phyloP scores from a whole-genome alignment of 92 coral and sea anemone genomes.

The Paragorgia papillata region DNA sequence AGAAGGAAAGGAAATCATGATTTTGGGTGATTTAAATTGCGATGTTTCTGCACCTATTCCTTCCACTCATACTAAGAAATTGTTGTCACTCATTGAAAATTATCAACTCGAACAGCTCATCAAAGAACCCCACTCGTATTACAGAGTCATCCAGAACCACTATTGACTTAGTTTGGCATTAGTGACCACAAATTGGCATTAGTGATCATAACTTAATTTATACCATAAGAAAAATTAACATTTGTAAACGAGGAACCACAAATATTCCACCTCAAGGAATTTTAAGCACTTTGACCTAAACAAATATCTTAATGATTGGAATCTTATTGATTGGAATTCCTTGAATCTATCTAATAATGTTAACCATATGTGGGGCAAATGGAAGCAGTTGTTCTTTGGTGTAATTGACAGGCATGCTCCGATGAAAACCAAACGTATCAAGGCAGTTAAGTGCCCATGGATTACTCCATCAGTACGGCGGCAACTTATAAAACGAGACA shows the following conservation, averaged over 20 bases:
- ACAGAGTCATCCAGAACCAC: too few species aligned
- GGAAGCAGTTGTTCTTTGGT: conserved; percentile 37
- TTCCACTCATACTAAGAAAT: conserved; percentile 16
- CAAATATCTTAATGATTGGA: background rate
- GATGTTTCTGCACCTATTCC: background rate
- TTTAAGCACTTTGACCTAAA: background rate
- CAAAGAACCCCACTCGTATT: too few species aligned
- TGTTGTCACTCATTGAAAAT: background rate
- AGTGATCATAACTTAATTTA: background rate
- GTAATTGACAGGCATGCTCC: conserved; percentile 41
- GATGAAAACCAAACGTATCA: conserved; percentile 15
- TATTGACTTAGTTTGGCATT: background rate
- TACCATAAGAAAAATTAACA: background rate
- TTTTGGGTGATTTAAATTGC: conserved; percentile 33
- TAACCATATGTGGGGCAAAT: conserved; percentile 23
- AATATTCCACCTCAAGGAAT: background rate
- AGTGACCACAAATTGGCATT: background rate
- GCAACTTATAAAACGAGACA: background rate
- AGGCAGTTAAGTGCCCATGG: conserved; percentile 13
- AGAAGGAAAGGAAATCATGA: conserved; percentile 34
- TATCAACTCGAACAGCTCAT: too few species aligned
- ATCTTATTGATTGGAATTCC: background rate
- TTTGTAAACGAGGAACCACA: background rate
- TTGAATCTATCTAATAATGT: background rate
- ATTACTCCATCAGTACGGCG: conserved; percentile 23